Evolutionary conservation across 2,888 invertebrate species (phyloP).

Genomic region (Acanthoscelides obtectus): DNA sequence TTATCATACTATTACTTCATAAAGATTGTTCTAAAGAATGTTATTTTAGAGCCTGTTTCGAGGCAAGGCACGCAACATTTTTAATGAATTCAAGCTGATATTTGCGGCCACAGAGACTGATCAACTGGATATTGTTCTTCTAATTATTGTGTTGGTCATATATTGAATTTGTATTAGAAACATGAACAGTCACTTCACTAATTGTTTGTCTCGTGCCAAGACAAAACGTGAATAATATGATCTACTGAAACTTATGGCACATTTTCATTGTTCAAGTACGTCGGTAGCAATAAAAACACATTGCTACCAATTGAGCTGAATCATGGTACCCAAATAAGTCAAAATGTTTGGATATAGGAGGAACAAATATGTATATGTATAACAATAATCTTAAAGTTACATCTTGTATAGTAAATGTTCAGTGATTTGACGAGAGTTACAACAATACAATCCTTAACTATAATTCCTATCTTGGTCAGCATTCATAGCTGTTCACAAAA

Average conservation of each 20-base stretch:
- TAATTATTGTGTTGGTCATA: background rate
- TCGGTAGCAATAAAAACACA: too few species aligned
- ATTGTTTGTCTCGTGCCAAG: background rate
- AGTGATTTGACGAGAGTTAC: background rate
- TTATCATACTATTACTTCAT: too few species aligned
- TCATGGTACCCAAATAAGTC: too few species aligned
- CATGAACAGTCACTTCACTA: background rate
- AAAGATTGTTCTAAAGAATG: too few species aligned
- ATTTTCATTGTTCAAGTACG: too few species aligned
- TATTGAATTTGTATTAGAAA: background rate
- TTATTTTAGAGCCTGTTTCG: background rate
- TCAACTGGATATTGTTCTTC: background rate
- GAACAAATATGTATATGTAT: too few species aligned
- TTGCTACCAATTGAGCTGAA: too few species aligned
- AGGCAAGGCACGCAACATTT: background rate
- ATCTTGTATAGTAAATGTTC: background rate
- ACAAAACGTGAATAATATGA: background rate
- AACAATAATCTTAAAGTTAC: background rate
- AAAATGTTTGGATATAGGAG: too few species aligned
- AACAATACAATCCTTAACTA: background rate
- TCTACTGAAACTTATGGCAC: background rate
- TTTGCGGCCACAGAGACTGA: background rate
- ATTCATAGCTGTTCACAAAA: background rate
- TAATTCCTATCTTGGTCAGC: background rate
- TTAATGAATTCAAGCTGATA: background rate